Evolutionary conservation across 2,113 vertebrate genomes (phyloP).

Genomic region (Vimba vimba): DNA sequence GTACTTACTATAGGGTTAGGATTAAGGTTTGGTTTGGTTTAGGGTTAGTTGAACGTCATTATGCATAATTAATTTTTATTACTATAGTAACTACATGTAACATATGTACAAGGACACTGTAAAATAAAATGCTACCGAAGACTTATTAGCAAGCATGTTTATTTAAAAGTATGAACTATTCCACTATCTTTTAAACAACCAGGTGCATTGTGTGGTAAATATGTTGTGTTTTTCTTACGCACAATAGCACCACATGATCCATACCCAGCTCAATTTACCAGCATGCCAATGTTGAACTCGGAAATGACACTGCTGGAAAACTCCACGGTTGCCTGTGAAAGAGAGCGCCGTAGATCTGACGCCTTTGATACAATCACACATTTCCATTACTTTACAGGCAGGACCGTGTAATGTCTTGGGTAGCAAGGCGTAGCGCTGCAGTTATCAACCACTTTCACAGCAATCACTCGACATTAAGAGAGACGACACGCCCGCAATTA

Average conservation of each 20-base stretch:
- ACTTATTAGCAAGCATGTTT: neutral
- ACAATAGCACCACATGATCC: conserved; percentile 22
- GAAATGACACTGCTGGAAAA: conserved; percentile 39
- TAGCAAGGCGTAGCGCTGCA: conserved; percentile 48
- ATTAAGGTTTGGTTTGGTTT: too few relatives aligned
- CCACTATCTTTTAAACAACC: neutral
- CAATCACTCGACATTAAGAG: conserved; percentile 52
- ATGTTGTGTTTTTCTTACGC: conserved; percentile 12
- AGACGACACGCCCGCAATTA: conserved; percentile 38
- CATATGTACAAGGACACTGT: too few relatives aligned
- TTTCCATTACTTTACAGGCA: conserved; percentile 52
- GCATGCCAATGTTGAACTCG: neutral
- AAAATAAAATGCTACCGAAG: too few relatives aligned
- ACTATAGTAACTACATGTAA: too few relatives aligned
- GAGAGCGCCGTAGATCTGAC: conserved; percentile 14
- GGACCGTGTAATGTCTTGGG: conserved; percentile 43
- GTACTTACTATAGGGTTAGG: too few relatives aligned
- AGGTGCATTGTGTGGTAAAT: conserved; percentile 13
- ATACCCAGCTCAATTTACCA: conserved; percentile 39
- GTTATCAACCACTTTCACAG: conserved; percentile 56
- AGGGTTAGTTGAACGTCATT: too few relatives aligned
- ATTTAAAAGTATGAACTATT: neutral
- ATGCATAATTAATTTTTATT: too few relatives aligned
- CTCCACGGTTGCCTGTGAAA: conserved; percentile 14
- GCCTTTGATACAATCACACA: conserved; percentile 50